A percentile compares a stretch with the other conserved stretches of the same genome.
These are phyloP conservation scores for Eretmochelys imbricata DNA, from an alignment of 2,113 vertebrate species.

Conservation along the genomic window DNA sequence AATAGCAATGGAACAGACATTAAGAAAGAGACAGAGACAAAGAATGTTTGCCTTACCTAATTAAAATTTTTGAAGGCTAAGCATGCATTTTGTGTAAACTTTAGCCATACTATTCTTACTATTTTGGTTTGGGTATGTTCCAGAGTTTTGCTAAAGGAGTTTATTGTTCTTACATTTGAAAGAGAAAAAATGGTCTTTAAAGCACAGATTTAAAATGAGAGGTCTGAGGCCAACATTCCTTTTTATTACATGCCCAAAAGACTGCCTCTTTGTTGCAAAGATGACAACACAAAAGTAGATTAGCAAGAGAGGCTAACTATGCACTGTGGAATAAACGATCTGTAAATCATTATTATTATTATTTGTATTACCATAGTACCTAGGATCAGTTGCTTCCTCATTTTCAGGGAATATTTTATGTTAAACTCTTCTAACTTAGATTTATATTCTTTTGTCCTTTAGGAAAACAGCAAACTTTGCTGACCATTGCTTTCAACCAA, in stretches of 20 bases:
- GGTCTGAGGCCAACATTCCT: background rate
- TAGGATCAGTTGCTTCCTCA: background rate
- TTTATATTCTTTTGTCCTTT: background rate
- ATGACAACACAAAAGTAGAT: constrained; percentile 8
- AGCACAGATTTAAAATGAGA: constrained; percentile 20
- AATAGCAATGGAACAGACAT: background rate
- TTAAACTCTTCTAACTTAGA: background rate
- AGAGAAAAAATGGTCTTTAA: constrained; percentile 33
- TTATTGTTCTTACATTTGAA: constrained; percentile 50
- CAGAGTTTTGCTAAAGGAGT: constrained; percentile 39
- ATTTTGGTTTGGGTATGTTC: constrained; percentile 30
- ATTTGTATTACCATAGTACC: background rate
- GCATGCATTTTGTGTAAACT: constrained; percentile 54
- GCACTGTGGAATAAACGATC: background rate
- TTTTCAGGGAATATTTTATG: constrained; percentile 15
- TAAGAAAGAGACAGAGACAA: constrained; percentile 21
- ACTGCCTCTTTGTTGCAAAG: background rate
- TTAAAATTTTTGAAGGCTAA: constrained; percentile 40
- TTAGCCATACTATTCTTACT: constrained; percentile 22
- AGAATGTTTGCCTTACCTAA: constrained; percentile 41
- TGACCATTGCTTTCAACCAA: background rate
- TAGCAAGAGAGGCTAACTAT: background rate
- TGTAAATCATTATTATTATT: background rate
- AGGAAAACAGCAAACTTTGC: background rate
- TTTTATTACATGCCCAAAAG: background rate